Evolutionary conservation across 2,113 vertebrate species (phyloP), one percentile per base, ranked within the genome.

Genomic region (Nothobranchius kuhntae): DNA sequence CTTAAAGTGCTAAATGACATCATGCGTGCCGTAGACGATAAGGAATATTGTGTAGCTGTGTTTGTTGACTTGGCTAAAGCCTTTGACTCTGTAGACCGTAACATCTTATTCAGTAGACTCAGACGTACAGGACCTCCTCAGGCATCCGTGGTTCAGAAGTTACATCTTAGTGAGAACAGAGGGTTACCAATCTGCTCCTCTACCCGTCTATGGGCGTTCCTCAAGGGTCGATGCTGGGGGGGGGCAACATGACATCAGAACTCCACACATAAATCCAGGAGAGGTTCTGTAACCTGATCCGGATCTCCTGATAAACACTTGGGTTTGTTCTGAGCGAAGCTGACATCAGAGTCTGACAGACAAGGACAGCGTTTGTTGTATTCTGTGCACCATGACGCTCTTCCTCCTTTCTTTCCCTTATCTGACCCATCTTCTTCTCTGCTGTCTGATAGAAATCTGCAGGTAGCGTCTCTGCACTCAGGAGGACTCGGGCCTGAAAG

Each of bases 391-490:
- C 44, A 2, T 75, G 64, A 65, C 38, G 26, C 50, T 59, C 38
- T 13, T 64, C 60, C 48, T 67, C 53, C 73, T 67, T 68, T 71
- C 69, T 65, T 62, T 44, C 15, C 54, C 75, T 85, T 85, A 85
- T 87, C 86, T 65, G 36, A 6, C 24, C 0, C n/a, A 30, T 65
- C 75, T 68, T 7, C 9, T 45, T 64, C 60, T 57, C 68, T 68
- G 56, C 30, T 9, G 55, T 40, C 26, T 64, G 86, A 87, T 85
- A 53, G 46, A 57, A 26, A 88, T 88, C 83, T 5, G 59, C 72
- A 77, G 83, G 80, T 73, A 78, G 52, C 52, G 59, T 81, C 80
- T 82, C 46, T 74, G 13, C 53, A 21, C 74, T 81, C 61, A 35
- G 63, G 65, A 68, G 61, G 67, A 12, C 46, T 65, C 7, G 0